Conservation (phyloP, 2,797 vertebrate species). For the Neolamprologus multifasciatus region DNA sequence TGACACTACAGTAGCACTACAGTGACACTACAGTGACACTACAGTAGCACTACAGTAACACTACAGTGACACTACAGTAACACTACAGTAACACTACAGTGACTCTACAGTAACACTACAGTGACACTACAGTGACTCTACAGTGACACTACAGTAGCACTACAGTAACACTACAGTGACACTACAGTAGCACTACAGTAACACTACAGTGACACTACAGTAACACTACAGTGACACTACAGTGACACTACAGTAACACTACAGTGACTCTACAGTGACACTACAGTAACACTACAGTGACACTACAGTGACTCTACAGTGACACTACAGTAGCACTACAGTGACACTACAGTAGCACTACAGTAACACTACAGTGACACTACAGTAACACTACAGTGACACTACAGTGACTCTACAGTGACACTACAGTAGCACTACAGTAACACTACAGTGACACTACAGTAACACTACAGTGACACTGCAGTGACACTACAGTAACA, state of each 20-base stretch:
- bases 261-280: fast-evolving
- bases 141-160: background rate
- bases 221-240: background rate
- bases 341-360: fast-evolving
- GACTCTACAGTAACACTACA: background rate
- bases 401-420: fast-evolving
- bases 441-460: background rate
- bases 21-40: no score
- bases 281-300: fast-evolving
- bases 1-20: fast-evolving
- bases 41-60: background rate
- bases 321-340: background rate
- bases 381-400: fast-evolving
- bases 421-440: fast-evolving
- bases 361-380: background rate
- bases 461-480: background rate
- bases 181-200: fast-evolving
- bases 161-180: fast-evolving
- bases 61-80: fast-evolving
- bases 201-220: fast-evolving
- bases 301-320: fast-evolving
- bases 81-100: background rate
- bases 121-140: background rate
- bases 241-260: background rate
- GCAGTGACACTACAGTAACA: background rate